Conservation (phyloP, 2,797 vertebrate species). For the Ciconia nigra region DNA sequence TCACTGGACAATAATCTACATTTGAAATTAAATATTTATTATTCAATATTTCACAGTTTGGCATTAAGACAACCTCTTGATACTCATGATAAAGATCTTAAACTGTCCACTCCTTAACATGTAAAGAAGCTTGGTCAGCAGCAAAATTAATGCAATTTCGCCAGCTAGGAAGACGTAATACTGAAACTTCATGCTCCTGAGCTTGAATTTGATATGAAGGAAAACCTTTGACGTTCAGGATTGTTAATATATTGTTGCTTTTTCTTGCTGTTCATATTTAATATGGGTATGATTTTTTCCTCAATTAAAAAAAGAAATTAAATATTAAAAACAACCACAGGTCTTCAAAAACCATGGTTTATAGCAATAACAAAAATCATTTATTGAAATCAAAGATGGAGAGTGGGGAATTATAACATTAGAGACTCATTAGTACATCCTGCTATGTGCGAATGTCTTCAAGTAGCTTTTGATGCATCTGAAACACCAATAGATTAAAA, state of each 20-base stretch:
- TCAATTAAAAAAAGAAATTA: neutral
- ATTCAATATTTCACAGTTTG: neutral
- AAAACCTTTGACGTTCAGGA: neutral
- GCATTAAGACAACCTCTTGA: neutral
- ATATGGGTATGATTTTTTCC: rapidly evolving
- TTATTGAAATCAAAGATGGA: neutral
- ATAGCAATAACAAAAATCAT: neutral
- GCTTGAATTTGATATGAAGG: neutral
- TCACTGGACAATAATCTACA: neutral
- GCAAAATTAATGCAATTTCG: neutral
- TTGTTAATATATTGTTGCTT: neutral
- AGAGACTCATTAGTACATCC: neutral
- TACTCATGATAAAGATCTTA: neutral
- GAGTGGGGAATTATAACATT: neutral
- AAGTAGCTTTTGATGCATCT: neutral
- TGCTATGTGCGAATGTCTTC: neutral
- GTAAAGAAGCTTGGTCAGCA: neutral
- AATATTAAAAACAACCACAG: neutral
- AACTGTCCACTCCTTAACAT: neutral
- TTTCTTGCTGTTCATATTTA: neutral
- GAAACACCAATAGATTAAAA: neutral
- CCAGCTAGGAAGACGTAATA: neutral
- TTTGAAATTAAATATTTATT: neutral
- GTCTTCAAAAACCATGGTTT: neutral
- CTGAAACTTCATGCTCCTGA: neutral